phyloP scores from a whole-genome alignment of 2,113 vertebrate genomes.

The Triplophysa siluroides region DNA sequence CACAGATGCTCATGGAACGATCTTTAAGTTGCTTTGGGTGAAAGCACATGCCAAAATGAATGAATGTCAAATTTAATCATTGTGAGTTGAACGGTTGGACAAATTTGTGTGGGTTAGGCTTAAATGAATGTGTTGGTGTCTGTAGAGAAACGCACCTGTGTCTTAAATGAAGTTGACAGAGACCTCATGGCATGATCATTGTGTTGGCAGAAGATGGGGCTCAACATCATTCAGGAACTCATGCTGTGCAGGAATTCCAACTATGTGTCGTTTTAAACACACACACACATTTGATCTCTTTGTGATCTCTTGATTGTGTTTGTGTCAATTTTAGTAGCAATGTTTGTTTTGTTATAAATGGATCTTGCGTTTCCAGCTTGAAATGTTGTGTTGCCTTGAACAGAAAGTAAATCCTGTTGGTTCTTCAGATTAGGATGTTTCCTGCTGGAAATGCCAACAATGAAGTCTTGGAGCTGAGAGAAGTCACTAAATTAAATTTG shows the following conservation, averaged over 20 bases:
- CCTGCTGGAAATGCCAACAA: slow-evolving; percentile 24
- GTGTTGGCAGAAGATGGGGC: neutral
- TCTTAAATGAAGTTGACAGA: slow-evolving; percentile 6
- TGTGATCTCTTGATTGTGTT: slow-evolving; percentile 10
- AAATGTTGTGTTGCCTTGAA: neutral
- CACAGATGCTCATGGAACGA: too few species aligned
- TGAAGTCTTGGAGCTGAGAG: slow-evolving; percentile 3
- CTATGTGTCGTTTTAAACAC: slow-evolving; percentile 8
- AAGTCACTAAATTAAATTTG: slow-evolving; percentile 3
- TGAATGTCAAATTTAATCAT: too few species aligned
- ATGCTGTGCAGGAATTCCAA: slow-evolving; percentile 11
- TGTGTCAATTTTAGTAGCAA: neutral
- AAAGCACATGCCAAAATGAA: too few species aligned
- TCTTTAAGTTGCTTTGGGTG: too few species aligned
- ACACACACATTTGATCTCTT: neutral
- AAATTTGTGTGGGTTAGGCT: neutral
- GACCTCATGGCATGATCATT: neutral
- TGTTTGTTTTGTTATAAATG: neutral
- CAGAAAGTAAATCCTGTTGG: neutral
- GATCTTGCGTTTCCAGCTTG: neutral
- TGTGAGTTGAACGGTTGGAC: too few species aligned
- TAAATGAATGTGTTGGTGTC: neutral
- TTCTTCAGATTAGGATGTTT: slow-evolving; percentile 33
- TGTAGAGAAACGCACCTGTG: neutral
- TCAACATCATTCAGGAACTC: neutral